Percentiles rank a stretch among this genome's conserved stretches.
These are phyloP conservation scores for Mythimna ferrago DNA, from an alignment of 2,888 invertebrate species.

Conservation along the genomic window DNA sequence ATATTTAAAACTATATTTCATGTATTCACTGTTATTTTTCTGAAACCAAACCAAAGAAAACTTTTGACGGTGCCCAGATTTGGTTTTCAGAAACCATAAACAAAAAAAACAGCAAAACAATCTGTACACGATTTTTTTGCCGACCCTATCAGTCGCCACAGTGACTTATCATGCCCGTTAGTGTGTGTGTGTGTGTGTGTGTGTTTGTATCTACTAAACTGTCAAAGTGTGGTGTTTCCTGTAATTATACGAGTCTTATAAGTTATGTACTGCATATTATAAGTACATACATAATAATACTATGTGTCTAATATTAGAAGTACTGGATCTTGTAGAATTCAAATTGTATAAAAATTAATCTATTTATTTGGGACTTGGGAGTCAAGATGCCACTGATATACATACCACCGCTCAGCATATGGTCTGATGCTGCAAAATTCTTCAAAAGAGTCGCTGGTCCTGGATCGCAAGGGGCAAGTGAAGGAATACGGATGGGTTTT, in stretches of 20 bases:
- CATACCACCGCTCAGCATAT: too few relatives aligned
- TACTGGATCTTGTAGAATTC: not conserved
- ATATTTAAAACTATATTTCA: too few relatives aligned
- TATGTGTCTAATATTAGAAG: not conserved
- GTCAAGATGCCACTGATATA: too few relatives aligned
- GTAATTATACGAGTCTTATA: slow-evolving; percentile 77
- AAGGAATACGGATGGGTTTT: too few relatives aligned
- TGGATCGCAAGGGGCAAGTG: too few relatives aligned
- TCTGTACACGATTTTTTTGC: slow-evolving; percentile 56
- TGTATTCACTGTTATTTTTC: too few relatives aligned
- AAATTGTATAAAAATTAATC: too few relatives aligned
- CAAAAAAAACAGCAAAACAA: not conserved
- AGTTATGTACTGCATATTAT: slow-evolving; percentile 63
- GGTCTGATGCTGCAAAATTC: too few relatives aligned
- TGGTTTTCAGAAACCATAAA: too few relatives aligned
- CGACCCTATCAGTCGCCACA: slow-evolving; percentile 63
- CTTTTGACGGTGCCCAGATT: not conserved
- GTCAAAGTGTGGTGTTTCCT: slow-evolving; percentile 75
- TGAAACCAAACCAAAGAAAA: not conserved
- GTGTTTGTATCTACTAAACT: slow-evolving; percentile 33
- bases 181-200: slow-evolving; percentile 66
- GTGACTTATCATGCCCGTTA: slow-evolving; percentile 63
- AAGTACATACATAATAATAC: slow-evolving; percentile 8
- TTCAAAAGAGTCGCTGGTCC: too few relatives aligned
- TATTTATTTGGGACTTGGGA: too few relatives aligned